Percentiles rank a stretch among this genome's conserved stretches.
These are phyloP conservation scores for Ictidomys tridecemlineatus DNA, from an alignment of 2,113 vertebrate species.

Conservation along the genomic window DNA sequence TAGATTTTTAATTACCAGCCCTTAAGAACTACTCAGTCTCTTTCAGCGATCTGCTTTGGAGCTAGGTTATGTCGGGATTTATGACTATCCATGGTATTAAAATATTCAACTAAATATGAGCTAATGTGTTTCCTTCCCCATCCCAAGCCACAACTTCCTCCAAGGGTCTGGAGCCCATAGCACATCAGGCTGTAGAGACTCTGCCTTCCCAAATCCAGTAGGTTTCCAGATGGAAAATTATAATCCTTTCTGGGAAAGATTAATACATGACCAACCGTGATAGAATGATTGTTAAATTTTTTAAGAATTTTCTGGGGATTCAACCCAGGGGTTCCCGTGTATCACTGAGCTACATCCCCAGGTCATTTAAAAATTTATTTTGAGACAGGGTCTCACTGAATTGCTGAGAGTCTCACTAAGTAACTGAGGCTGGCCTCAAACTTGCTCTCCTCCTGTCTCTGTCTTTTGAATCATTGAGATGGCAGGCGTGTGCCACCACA, in stretches of 20 bases:
- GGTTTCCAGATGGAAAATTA: background rate
- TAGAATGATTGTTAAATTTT: background rate
- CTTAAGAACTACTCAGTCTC: background rate
- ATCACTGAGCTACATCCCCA: too few relatives aligned
- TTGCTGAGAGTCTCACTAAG: too few relatives aligned
- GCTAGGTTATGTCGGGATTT: background rate
- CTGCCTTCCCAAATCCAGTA: background rate
- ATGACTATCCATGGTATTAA: background rate
- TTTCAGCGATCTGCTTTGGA: slow-evolving; percentile 11
- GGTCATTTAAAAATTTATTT: too few relatives aligned
- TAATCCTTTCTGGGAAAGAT: background rate
- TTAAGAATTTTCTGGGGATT: too few relatives aligned
- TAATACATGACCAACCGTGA: background rate
- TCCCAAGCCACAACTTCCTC: background rate
- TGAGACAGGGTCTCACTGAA: too few relatives aligned
- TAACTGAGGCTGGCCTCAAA: too few relatives aligned
- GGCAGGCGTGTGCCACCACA: too few relatives aligned
- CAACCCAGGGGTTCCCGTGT: too few relatives aligned
- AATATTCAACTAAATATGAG: background rate
- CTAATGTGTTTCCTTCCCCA: background rate
- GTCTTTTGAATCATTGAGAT: too few relatives aligned
- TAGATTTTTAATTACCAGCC: background rate
- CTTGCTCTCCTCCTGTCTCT: too few relatives aligned
- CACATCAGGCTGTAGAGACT: background rate
- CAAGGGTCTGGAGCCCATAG: background rate